Evolutionary conservation across 92 coral and sea anemone species (phyloP).

Genomic region (Porites evermanni): DNA sequence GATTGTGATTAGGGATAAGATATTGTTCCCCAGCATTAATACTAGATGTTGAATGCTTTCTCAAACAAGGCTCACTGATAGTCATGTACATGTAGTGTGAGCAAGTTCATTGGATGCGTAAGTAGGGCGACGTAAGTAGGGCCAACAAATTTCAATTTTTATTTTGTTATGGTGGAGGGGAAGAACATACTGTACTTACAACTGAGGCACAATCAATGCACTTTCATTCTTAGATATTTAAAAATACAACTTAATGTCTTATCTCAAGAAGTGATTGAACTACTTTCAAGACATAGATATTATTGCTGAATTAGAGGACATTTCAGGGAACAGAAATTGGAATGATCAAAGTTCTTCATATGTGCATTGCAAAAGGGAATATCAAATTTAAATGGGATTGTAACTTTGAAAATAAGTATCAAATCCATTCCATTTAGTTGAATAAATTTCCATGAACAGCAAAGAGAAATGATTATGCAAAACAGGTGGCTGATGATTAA

Average conservation of each 20-base stretch:
- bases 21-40: conserved; percentile 58
- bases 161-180: conserved; percentile 25
- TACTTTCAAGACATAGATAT: background rate
- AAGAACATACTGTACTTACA: background rate
- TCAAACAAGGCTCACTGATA: conserved; percentile 96
- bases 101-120: conserved; percentile 97
- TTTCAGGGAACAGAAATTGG: background rate
- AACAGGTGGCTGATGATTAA: too few species aligned
- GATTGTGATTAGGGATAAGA: conserved; percentile 10
- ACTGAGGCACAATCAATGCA: background rate
- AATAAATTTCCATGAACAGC: background rate
- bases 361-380: background rate
- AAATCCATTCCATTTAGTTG: background rate
- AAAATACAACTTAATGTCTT: background rate
- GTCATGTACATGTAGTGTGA: conserved; percentile 77
- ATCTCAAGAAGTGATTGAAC: background rate
- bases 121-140: conserved; percentile 99
- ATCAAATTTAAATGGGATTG: background rate
- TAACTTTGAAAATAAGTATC: too few species aligned
- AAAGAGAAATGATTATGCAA: too few species aligned
- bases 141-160: conserved; percentile 58
- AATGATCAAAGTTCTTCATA: background rate
- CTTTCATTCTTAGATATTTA: background rate
- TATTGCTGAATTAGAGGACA: background rate
- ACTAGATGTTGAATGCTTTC: conserved; percentile 90